phyloP scores from a whole-genome alignment of 2,888 invertebrate species.

The Capitulum mitella region DNA sequence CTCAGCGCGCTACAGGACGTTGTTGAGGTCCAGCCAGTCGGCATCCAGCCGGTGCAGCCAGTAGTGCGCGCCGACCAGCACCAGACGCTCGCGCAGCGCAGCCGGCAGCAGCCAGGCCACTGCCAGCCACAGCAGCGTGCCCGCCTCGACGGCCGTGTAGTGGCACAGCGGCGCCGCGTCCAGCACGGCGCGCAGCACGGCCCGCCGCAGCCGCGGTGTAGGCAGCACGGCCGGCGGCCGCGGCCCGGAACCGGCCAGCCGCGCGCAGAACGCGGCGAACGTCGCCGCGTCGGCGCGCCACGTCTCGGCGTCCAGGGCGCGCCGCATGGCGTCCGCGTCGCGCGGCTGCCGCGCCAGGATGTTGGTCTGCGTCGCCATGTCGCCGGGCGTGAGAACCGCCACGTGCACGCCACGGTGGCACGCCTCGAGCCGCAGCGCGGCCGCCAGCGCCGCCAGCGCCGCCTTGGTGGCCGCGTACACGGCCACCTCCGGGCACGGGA shows the following conservation, averaged over 20 bases:
- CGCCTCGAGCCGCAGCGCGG: slow-evolving; percentile 60
- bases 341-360: slow-evolving; percentile 7
- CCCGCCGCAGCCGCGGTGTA: slow-evolving; percentile 14
- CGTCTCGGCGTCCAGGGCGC: not conserved
- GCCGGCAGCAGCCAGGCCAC: not conserved
- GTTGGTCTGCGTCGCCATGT: not conserved
- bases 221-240: not conserved
- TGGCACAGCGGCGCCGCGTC: not conserved
- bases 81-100: not conserved
- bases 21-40: slow-evolving; percentile 20
- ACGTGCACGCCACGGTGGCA: not conserved
- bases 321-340: not conserved
- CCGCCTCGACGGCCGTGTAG: slow-evolving; percentile 16
- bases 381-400: not conserved
- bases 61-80: not conserved
- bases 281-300: not conserved
- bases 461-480: slow-evolving; percentile 79
- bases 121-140: not conserved
- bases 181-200: slow-evolving; percentile 15
- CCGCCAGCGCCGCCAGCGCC: slow-evolving; percentile 63
- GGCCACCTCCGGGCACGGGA: slow-evolving; percentile 64
- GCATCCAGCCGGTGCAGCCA: not conserved
- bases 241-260: not conserved
- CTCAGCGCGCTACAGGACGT: not conserved
- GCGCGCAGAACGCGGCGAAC: slow-evolving; percentile 20